phyloP scores from a whole-genome alignment of 53 echinoderm and acorn worm species.

The Arbacia lixula region DNA sequence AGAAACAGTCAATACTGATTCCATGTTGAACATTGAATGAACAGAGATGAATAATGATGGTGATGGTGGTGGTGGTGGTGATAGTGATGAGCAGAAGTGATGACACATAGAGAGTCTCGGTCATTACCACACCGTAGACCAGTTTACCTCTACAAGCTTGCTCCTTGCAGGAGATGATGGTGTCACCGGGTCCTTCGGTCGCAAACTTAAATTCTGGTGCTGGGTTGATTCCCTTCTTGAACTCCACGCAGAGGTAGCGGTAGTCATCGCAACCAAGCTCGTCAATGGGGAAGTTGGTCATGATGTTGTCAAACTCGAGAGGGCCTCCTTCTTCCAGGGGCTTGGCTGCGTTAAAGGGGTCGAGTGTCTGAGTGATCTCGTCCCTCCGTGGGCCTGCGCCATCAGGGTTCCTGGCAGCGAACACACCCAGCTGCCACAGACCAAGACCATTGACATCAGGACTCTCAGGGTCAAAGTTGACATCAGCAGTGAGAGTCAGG shows the following conservation, averaged over 20 bases:
- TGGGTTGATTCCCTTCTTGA: slow-evolving; percentile 72
- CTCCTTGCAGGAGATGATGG: slow-evolving; percentile 73
- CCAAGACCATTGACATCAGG: slow-evolving; percentile 72
- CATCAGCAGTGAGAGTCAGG: slow-evolving; percentile 67
- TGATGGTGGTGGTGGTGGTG: slow-evolving; percentile 1
- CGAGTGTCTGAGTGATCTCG: slow-evolving; percentile 71
- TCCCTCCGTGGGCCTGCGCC: slow-evolving; percentile 69
- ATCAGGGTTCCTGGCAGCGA: slow-evolving; percentile 69
- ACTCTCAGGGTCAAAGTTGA: slow-evolving; percentile 73
- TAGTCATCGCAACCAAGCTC: slow-evolving; percentile 82
- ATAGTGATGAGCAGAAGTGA: background rate
- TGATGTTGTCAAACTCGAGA: slow-evolving; percentile 71
- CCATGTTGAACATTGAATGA: no score
- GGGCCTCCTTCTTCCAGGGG: slow-evolving; percentile 74
- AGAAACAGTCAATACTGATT: no score
- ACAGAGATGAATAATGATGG: background rate
- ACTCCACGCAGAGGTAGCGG: slow-evolving; percentile 87
- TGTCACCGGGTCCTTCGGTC: slow-evolving; percentile 62
- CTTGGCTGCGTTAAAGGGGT: slow-evolving; percentile 68
- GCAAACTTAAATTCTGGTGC: slow-evolving; percentile 74
- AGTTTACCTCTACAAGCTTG: slow-evolving; percentile 83
- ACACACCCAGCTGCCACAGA: slow-evolving; percentile 86
- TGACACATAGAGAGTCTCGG: background rate
- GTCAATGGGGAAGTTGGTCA: slow-evolving; percentile 70
- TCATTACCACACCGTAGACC: background rate